phyloP scores from a whole-genome alignment of 2,888 invertebrate genomes.

The Lasioglossum pauxillum region DNA sequence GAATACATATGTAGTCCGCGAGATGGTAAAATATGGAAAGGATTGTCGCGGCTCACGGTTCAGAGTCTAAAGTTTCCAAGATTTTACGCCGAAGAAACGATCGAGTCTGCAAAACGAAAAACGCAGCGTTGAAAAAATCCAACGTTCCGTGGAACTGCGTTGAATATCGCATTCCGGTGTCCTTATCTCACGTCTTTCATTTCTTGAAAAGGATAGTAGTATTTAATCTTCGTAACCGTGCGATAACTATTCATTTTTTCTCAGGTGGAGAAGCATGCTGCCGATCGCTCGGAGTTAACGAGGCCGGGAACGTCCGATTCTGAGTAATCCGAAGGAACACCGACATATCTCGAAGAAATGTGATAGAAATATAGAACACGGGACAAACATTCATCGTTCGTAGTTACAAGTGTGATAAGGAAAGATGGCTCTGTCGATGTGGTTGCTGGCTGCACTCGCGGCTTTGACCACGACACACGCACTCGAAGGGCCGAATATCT shows the following conservation, averaged over 20 bases:
- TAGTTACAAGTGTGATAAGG: neutral
- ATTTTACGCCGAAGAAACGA: constrained; percentile 39
- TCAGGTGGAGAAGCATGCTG: constrained; percentile 19
- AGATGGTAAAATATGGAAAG: constrained; percentile 34
- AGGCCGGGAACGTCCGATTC: neutral
- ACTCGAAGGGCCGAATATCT: constrained; percentile 91
- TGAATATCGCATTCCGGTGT: neutral
- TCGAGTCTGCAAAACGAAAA: neutral
- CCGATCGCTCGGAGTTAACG: neutral
- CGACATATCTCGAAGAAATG: constrained; percentile 24
- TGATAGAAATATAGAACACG: constrained; percentile 16
- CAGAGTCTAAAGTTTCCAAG: constrained; percentile 39
- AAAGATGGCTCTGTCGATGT: constrained; percentile 48
- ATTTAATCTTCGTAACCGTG: neutral
- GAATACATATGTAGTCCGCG: neutral
- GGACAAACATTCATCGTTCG: neutral
- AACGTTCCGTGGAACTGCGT: neutral
- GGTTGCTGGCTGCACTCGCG: constrained; percentile 35
- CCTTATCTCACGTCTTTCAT: neutral
- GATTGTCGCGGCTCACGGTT: neutral
- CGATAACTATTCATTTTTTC: neutral
- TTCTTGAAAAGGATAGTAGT: neutral
- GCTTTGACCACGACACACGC: constrained; percentile 43
- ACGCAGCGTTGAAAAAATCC: no score
- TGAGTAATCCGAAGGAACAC: neutral